phyloP scores from a whole-genome alignment of 2,888 invertebrate genomes.

The Mythimna ferrago region DNA sequence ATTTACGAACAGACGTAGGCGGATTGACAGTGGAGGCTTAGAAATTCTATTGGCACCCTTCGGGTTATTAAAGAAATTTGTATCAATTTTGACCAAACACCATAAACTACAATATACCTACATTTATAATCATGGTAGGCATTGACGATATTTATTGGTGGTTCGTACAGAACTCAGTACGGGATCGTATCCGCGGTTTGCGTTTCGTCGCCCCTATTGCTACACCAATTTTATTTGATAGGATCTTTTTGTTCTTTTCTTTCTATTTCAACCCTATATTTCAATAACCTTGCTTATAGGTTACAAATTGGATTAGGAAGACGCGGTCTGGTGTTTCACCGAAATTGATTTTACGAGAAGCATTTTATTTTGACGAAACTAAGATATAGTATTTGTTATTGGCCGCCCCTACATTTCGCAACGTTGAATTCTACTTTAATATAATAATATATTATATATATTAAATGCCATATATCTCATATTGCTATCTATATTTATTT shows the following conservation, averaged over 20 bases:
- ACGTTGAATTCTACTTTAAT: not conserved
- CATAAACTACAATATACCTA: not conserved
- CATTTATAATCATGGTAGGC: not conserved
- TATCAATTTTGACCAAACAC: not conserved
- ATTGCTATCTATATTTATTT: not conserved
- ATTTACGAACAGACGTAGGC: no score
- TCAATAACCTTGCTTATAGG: conserved; percentile 78
- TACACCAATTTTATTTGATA: conserved; percentile 72
- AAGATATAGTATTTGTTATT: conserved; percentile 32
- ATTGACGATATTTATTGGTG: conserved; percentile 32
- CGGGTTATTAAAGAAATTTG: no score
- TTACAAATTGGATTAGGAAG: conserved; percentile 80
- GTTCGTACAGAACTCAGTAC: conserved; percentile 27
- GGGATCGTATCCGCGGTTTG: conserved; percentile 58
- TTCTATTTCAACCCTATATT: conserved; percentile 72
- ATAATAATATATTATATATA: not conserved
- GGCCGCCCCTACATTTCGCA: not conserved
- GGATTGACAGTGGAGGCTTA: no score
- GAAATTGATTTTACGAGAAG: conserved; percentile 74
- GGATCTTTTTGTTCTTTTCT: conserved; percentile 72
- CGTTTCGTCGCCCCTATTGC: conserved; percentile 68
- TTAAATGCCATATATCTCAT: not conserved
- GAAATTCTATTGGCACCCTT: no score
- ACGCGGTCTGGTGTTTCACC: conserved; percentile 71
- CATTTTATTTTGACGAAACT: conserved; percentile 60